Base-by-base conservation (phyloP, 35 echinoderm and acorn worm species). In the Ophiothrix spiculata region DNA sequence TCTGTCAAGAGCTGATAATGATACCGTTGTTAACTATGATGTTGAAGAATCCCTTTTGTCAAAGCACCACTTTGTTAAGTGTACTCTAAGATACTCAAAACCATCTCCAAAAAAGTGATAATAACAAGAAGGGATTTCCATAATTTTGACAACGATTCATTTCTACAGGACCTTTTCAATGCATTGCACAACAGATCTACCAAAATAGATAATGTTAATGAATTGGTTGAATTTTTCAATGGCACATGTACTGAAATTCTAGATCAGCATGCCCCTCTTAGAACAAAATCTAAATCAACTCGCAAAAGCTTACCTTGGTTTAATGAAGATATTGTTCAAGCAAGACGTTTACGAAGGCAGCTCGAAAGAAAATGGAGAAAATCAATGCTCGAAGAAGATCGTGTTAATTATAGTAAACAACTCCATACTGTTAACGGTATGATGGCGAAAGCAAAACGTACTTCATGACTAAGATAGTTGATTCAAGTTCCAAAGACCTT, bases 331-430 rank as follows among this genome's bases (percentile, higher is more conserved):
- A 79, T 87, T 38, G 21, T 41, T 21, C 1, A n/a, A 37, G 84
- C 84, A 23, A 31, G 64, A 38, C 75, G 0, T 56, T 37, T 77
- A 29, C 35, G 85, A 11, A 75, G 75, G 21, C 42, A 76, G 33
- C 38, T 45, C 32, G 85, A 87, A 41, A 37, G 85, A 36, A 87
- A 79, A 49, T 87, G 85, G 85, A 28, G 38, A 8, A 79, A 87
- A 75, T 49, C 85, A 12, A n/a, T n/a, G n/a, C n/a, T n/a, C n/a
- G n/a, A n/a, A n/a, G n/a, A n/a, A n/a, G n/a, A n/a, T n/a, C n/a
- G n/a, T n/a, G n/a, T n/a, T n/a, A n/a, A n/a, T n/a, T n/a, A n/a
- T n/a, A n/a, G n/a, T n/a, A n/a, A n/a, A n/a, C n/a, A n/a, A n/a
- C n/a, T n/a, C n/a, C n/a, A n/a, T n/a, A n/a, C n/a, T n/a, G n/a